A percentile compares a stretch with the other conserved stretches of the same genome.
Evolutionary conservation across 2,113 vertebrate species (phyloP).

Genomic region (Riparia riparia): DNA sequence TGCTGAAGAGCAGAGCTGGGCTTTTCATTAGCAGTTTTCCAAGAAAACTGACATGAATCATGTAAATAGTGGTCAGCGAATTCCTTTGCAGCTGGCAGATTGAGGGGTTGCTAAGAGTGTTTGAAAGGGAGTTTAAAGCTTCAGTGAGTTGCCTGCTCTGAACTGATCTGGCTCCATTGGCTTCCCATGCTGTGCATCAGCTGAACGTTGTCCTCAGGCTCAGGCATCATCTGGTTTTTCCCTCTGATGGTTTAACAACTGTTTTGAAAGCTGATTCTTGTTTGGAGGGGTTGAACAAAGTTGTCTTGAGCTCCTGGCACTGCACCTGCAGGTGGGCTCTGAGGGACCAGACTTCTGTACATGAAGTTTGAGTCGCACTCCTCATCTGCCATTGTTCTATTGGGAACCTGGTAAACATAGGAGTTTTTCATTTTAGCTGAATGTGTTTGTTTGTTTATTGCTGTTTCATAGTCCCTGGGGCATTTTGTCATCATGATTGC

Average conservation of each 20-base stretch:
- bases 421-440: not conserved
- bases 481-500: not conserved
- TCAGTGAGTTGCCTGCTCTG: not conserved
- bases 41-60: not conserved
- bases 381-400: not conserved
- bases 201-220: not conserved
- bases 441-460: not conserved
- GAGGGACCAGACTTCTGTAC: not conserved
- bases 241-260: not conserved
- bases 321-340: not conserved
- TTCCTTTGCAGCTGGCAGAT: not conserved
- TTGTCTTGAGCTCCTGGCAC: not conserved
- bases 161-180: not conserved
- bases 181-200: not conserved
- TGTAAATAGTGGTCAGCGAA: not conserved
- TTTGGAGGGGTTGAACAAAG: not conserved
- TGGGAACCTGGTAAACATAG: not conserved
- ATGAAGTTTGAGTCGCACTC: accelerated
- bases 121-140: not conserved
- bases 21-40: not conserved
- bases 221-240: not conserved
- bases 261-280: not conserved
- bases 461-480: not conserved
- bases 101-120: not conserved
- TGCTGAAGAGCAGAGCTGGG: not conserved